Base-by-base conservation (phyloP, 2,888 invertebrate genomes). In the Andrena trimmerana region DNA sequence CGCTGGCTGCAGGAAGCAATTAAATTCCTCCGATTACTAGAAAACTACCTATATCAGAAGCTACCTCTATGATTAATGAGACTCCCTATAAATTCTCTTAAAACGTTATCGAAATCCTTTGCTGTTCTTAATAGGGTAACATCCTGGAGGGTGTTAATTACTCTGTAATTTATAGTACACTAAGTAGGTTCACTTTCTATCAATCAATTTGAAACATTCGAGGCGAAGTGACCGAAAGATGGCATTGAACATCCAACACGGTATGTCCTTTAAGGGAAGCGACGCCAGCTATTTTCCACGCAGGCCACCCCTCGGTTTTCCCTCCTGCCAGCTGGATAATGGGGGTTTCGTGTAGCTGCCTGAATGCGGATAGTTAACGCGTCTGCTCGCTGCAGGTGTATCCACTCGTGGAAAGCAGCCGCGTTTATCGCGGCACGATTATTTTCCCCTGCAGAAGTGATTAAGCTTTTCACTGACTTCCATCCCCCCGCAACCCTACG, bases 281-380 rank as follows among this genome's bases (percentile, higher is more conserved):
- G 59, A 48, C n/a, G 31, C 62, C 62, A 29, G 29, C 60, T 31
- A 72, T 66, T 68, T 66, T 10, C 24, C 36, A n/a, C 29, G 48
- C 13, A 20, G 72, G 50, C 67, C 77, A 24, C 29, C 42, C 76
- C 72, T 62, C 52, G n/a, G 54, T 6, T 74, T 27, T 31, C 52
- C 27, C 27, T 57, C 50, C 63, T 33, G 83, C 13, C 82, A 66
- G 65, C 81, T 33, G 74, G 82, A 82, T 91, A 91, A 91, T 91
- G 88, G 89, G 76, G 83, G 86, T 89, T 87, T 86, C 88, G 79
- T 90, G 90, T 91, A 83, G 48, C 79, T 36, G 59, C 57, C 36
- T 42, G 65, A 76, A 69, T 60, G 52, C 16, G 33, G 76, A 59
- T 72, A 29, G 81, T 81, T 83, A 83, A 48, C 54, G 54, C 16